phyloP scores from a whole-genome alignment of 2,113 vertebrate species.

The Neolamprologus falcicula region DNA sequence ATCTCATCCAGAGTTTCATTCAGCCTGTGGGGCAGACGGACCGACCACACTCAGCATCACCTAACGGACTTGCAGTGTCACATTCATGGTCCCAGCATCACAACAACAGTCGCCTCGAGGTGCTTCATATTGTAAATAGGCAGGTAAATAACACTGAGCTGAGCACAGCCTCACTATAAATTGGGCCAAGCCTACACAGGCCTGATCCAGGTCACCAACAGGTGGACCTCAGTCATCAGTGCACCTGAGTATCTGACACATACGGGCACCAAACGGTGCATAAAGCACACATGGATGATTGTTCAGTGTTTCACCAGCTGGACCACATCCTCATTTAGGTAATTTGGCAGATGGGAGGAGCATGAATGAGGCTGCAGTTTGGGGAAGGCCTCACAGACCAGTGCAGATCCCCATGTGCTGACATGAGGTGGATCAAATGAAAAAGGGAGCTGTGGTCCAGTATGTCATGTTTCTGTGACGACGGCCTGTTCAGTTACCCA shows the following conservation, averaged over 20 bases:
- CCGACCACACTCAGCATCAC: not conserved
- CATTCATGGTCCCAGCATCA: not conserved
- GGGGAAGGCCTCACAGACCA: not conserved
- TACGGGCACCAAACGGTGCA: not conserved
- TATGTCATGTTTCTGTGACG: not conserved
- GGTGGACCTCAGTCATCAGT: not conserved
- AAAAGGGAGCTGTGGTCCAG: not conserved
- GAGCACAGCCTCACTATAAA: not conserved
- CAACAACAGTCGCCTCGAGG: not conserved
- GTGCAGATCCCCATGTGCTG: not conserved
- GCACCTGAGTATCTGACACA: not conserved
- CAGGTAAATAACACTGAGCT: fast-evolving
- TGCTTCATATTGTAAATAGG: not conserved
- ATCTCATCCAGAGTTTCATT: not conserved
- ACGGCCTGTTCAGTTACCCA: conserved; percentile 70
- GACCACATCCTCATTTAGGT: not conserved
- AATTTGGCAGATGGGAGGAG: not conserved
- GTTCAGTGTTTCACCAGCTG: not conserved
- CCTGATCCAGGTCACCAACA: not conserved
- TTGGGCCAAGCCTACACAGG: fast-evolving
- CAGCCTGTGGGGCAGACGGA: not conserved
- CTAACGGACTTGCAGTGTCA: not conserved
- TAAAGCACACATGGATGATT: not conserved
- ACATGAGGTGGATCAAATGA: not conserved
- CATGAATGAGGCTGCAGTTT: not conserved